Evolutionary conservation across 1,140 invertebrate species (phyloP), one percentile per base, ranked within the genome.

Genomic region (Caenorhabditis briggsae): DNA sequence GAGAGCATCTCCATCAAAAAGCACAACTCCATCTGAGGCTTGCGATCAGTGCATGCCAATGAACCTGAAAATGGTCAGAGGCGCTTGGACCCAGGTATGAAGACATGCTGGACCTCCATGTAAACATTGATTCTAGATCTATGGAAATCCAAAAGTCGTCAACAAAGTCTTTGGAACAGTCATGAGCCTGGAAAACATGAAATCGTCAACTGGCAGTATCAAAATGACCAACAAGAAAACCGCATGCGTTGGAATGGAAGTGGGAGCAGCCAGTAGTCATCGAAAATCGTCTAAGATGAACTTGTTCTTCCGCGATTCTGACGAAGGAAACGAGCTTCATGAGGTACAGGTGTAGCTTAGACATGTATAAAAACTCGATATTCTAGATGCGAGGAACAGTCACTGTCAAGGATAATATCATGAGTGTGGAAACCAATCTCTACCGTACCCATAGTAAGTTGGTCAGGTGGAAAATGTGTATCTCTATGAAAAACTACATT

Each of bases 111-210:
- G 8, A 58, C 7, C 16, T 43, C 0, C 8, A 33, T 23, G 25
- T 9, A 61, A 1, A 12, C 2, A 11, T 33, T 23, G 23, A 18
- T 25, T 82, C 16, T 50, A 88, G 82, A 88, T 88, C 18, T 88
- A 88, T 74, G 88, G 88, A 50, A 88, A 88, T 55, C 86, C 88
- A 23, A 82, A 82, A 23, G 86, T 82, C 1, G 82, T 88, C n/a
- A 83, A 84, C 82, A 88, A 88, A 74, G 86, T 65, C 5, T 88
- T 85, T 55, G 70, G 82, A 20, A 88, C 88, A 0, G 20, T 88
- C 20, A 88, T 88, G 86, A 85, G 82, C 53, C 58, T 88, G 65
- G 82, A 88, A 48, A 43, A 84, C 25, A 82, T 88, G 86, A 82
- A 82, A 41, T 48, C 23, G n/a, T 50, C 83, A 41, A 41, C 56